Conservation (phyloP, 2,888 invertebrate species). For the Saturnia japonica region DNA sequence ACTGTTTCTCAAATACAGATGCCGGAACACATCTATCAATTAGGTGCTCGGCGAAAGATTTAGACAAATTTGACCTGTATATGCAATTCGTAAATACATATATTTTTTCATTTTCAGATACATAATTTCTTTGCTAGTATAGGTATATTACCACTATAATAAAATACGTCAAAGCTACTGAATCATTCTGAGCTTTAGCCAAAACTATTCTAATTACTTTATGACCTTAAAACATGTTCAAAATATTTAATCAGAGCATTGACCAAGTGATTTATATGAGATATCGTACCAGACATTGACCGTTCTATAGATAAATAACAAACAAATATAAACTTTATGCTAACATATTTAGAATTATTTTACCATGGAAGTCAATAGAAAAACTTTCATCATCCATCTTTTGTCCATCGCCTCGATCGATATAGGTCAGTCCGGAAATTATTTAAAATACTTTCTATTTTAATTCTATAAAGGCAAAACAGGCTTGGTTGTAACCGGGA, state of each 20-base stretch:
- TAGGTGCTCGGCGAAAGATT: too few relatives aligned
- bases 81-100: too few relatives aligned
- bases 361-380: conserved; percentile 26
- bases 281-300: conserved; percentile 35
- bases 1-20: too few relatives aligned
- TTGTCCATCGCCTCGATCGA: conserved; percentile 61
- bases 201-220: conserved; percentile 21
- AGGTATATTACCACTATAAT: too few relatives aligned
- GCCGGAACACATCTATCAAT: too few relatives aligned
- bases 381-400: conserved; percentile 53
- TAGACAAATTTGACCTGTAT: too few relatives aligned
- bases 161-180: too few relatives aligned
- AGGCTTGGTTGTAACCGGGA: conserved; percentile 23
- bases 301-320: conserved; percentile 33
- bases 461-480: conserved; percentile 34
- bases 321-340: conserved; percentile 29
- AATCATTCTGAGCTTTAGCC: background rate
- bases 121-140: too few relatives aligned
- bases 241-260: conserved; percentile 32
- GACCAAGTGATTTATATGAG: conserved; percentile 41
- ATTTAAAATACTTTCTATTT: conserved; percentile 53
- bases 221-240: conserved; percentile 29
- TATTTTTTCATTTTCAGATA: too few relatives aligned
- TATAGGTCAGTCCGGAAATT: conserved; percentile 66
- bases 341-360: conserved; percentile 17